Conservation (phyloP, 2,888 invertebrate genomes). For the Escarpia spicata region DNA sequence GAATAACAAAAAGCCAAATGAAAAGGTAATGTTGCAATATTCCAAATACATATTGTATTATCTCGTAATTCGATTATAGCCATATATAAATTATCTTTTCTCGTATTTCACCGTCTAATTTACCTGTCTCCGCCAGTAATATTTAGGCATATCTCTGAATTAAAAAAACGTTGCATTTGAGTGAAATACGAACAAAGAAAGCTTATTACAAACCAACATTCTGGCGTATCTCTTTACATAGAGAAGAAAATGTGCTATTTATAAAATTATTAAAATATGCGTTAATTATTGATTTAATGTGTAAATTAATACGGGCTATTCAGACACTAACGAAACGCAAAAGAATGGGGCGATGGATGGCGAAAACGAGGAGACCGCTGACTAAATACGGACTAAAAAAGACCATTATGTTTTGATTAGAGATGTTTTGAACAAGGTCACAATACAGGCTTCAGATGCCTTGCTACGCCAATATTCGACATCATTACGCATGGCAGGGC, state of each 20-base stretch:
- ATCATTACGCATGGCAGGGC: not conserved
- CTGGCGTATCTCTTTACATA: not conserved
- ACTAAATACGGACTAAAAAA: not conserved
- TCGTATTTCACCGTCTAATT: too few species aligned
- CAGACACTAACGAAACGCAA: too few species aligned
- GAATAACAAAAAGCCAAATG: not conserved
- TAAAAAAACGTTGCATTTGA: too few species aligned
- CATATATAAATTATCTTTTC: too few species aligned
- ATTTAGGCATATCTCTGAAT: too few species aligned
- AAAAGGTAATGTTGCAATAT: not conserved
- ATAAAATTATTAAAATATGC: too few species aligned
- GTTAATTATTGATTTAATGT: not conserved
- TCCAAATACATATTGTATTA: not conserved
- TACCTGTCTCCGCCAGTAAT: too few species aligned
- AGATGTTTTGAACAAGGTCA: not conserved
- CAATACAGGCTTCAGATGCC: not conserved
- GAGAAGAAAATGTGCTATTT: not conserved
- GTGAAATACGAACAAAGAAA: too few species aligned
- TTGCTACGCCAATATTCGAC: not conserved
- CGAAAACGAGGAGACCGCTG: too few species aligned
- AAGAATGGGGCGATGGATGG: too few species aligned
- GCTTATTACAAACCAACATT: too few species aligned
- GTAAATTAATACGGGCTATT: not conserved
- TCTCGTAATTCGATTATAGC: not conserved
- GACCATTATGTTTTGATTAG: not conserved